Conservation (phyloP, 92 coral and sea anemone genomes). For the Epizoanthus fatuus region DNA sequence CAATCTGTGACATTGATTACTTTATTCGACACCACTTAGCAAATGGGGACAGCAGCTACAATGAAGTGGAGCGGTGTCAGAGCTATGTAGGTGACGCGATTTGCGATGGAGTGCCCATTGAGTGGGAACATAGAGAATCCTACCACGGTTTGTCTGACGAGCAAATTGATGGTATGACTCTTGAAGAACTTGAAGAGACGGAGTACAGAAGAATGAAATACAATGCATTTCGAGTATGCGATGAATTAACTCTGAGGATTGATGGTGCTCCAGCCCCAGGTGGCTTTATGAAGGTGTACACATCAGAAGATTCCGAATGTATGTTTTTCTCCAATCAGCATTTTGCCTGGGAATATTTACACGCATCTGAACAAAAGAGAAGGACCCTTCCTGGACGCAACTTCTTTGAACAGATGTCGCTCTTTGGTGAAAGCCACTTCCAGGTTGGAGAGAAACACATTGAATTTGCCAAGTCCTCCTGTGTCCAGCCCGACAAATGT, state of each 20-base stretch:
- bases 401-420: conserved; percentile 1
- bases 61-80: conserved; percentile 21
- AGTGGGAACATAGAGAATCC: conserved; percentile 34
- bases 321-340: not conserved
- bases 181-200: conserved; percentile 24
- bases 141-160: conserved; percentile 45
- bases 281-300: not conserved
- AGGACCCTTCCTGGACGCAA: not conserved
- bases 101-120: conserved; percentile 35
- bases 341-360: not conserved
- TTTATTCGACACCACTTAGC: conserved; percentile 28
- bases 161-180: conserved; percentile 22
- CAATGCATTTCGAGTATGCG: not conserved
- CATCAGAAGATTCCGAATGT: not conserved
- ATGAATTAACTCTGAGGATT: not conserved
- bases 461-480: conserved; percentile 34
- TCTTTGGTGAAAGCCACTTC: conserved; percentile 24
- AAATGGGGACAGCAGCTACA: conserved; percentile 39
- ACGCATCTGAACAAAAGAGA: not conserved
- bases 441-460: conserved; percentile 9
- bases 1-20: conserved; percentile 15
- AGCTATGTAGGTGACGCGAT: conserved; percentile 48
- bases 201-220: conserved; percentile 1
- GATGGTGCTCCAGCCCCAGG: conserved; percentile 5
- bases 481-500: conserved; percentile 6